Percentiles rank a stretch among this genome's conserved stretches.
Conservation (phyloP, 2,113 vertebrate species). For the Pheucticus melanocephalus region DNA sequence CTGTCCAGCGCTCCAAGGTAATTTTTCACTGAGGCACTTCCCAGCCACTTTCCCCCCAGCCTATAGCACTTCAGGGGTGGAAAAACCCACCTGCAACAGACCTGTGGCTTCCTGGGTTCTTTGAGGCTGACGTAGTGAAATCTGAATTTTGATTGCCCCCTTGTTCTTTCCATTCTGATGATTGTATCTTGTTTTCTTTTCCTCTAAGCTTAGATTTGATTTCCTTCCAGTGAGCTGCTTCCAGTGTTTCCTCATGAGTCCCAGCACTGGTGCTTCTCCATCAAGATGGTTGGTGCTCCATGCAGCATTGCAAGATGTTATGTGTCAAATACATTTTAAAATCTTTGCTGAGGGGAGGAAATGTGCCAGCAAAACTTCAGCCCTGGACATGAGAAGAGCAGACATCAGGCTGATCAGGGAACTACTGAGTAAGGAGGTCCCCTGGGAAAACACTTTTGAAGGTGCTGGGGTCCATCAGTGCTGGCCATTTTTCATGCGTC, state of each 20-base stretch:
- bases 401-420: not conserved
- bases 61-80: not conserved
- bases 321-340: not conserved
- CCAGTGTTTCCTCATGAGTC: accelerated
- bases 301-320: accelerated
- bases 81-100: not conserved
- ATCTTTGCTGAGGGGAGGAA: not conserved
- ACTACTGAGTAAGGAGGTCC: not conserved
- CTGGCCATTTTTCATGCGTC: not conserved
- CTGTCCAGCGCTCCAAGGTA: not conserved
- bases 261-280: not conserved
- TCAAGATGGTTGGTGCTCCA: accelerated
- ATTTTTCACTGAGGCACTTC: not conserved
- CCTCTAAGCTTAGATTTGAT: not conserved
- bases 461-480: not conserved
- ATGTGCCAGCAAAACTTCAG: not conserved
- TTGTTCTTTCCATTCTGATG: not conserved
- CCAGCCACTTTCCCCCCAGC: not conserved
- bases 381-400: not conserved
- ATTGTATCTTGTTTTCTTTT: not conserved
- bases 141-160: not conserved
- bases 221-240: not conserved
- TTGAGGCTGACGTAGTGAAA: accelerated
- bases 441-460: not conserved
- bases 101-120: accelerated